A percentile compares a stretch with the other conserved stretches of the same genome.
Evolutionary conservation across 2,888 invertebrate species (phyloP).

Genomic region (Invenusta paracnida): DNA sequence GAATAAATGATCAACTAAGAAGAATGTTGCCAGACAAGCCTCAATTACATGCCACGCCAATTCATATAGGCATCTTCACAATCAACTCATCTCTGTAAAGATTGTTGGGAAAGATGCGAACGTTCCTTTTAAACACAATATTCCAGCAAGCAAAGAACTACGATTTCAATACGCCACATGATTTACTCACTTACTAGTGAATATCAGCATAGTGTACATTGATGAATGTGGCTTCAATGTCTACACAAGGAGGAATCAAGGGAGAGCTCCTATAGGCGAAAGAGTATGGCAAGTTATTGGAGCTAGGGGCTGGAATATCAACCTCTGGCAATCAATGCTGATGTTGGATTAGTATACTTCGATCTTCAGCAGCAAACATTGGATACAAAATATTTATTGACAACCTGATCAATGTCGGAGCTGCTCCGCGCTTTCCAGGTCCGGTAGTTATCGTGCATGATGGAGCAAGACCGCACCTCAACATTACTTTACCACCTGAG

Average conservation of each 20-base stretch:
- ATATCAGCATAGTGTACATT: slow-evolving; percentile 8
- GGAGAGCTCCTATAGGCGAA: no score
- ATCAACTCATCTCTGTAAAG: slow-evolving; percentile 28
- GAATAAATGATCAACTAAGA: slow-evolving; percentile 21
- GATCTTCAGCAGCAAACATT: no score
- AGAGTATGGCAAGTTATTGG: no score
- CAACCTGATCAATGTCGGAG: no score
- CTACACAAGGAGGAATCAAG: slow-evolving; percentile 6
- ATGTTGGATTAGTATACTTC: no score
- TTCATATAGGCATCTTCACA: not conserved
- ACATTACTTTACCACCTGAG: no score
- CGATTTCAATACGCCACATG: slow-evolving; percentile 19
- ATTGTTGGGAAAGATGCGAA: slow-evolving; percentile 25
- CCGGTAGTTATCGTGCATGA: no score
- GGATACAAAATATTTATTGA: no score
- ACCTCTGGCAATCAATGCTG: no score
- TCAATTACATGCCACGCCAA: not conserved
- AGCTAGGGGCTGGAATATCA: no score
- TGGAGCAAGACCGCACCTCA: no score
- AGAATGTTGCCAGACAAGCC: not conserved
- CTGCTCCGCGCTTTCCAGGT: no score
- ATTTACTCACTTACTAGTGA: slow-evolving; percentile 23
- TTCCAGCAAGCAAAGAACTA: slow-evolving; percentile 23
- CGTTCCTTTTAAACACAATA: slow-evolving; percentile 1
- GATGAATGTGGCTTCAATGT: slow-evolving; percentile 17